Percentiles rank a stretch among this genome's conserved stretches.
Conservation (phyloP, 2,888 invertebrate genomes). For the Chouioia cunea region DNA sequence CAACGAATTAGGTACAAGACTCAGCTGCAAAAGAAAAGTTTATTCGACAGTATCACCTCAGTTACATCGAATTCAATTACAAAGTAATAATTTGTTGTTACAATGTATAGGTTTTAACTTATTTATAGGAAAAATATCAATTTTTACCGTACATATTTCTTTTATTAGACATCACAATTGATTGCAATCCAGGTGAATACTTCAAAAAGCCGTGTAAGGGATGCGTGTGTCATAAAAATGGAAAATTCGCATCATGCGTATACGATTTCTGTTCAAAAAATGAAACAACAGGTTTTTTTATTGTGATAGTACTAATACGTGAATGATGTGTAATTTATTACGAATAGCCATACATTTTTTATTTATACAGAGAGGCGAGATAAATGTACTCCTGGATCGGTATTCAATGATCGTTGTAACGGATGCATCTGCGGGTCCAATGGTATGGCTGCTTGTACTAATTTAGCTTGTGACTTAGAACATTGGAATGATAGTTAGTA, state of each 20-base stretch:
- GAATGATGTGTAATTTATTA: too few species aligned
- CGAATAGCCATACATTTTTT: neutral
- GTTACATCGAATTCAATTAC: slow-evolving; percentile 20
- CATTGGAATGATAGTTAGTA: neutral
- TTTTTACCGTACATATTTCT: too few species aligned
- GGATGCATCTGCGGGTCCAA: slow-evolving; percentile 69
- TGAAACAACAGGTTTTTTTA: neutral
- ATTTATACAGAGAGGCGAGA: slow-evolving; percentile 1
- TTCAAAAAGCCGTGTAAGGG: neutral
- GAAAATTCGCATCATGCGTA: slow-evolving; percentile 8
- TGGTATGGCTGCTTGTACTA: slow-evolving; percentile 58
- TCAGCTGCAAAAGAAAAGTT: neutral
- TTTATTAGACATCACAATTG: slow-evolving; percentile 3
- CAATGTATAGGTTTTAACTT: too few species aligned
- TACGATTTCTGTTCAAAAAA: neutral
- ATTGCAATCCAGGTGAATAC: neutral
- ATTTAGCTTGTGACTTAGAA: slow-evolving; percentile 34
- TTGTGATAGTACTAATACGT: too few species aligned
- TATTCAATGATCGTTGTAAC: slow-evolving; percentile 70
- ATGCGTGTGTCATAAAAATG: slow-evolving; percentile 1
- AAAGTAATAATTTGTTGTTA: neutral
- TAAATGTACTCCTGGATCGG: slow-evolving; percentile 7
- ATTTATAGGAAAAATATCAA: too few species aligned
- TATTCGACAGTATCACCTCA: neutral
- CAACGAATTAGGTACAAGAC: neutral